Base-by-base conservation (phyloP, 2,888 invertebrate genomes). In the Phragmatobia fuliginosa region DNA sequence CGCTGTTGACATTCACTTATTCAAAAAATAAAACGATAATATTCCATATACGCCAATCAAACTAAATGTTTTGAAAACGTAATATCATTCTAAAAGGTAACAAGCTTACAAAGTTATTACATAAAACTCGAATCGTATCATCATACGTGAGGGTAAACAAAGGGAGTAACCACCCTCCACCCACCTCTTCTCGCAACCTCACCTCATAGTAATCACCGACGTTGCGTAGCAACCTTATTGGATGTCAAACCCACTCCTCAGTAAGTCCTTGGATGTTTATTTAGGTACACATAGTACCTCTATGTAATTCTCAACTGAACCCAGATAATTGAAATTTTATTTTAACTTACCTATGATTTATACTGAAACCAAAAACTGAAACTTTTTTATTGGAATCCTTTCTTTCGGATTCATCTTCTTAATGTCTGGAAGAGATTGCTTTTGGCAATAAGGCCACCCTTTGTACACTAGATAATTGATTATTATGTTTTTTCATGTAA, bases 161-260 rank as follows among this genome's bases (percentile, higher is more conserved):
- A 49, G 68, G 73, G 72, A 62, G 73, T 62, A 25, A 16, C 36
- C n/a, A 25, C 68, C 31, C 62, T 61, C 67, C 36, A 8, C 70
- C 49, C 41, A 56, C 25, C 25, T 8, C 63, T 41, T 36, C 32
- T 18, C 64, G 10, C 52, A 33, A 25, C 25, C 32, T 62, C 36
- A 78, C 76, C 73, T 61, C 79, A 67, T 78, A 70, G 80, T 75
- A 75, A 80, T 73, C 28, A 52, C 36, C 28, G 33, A 71, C 32
- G 79, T 80, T 76, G 61, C 80, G 68, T 76, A 75, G 80, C 77
- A 80, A 80, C 77, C 31, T 63, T 73, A 69, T 64, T 66, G 65
- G 74, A 78, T 72, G 71, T 78, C 80, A 80, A 73, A 78, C 67
- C 70, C 80, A 80, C 68, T 66, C 62, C 59, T 59, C 41, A 18